Conservation (phyloP, 2,888 invertebrate genomes). For the Chirona hameri region DNA sequence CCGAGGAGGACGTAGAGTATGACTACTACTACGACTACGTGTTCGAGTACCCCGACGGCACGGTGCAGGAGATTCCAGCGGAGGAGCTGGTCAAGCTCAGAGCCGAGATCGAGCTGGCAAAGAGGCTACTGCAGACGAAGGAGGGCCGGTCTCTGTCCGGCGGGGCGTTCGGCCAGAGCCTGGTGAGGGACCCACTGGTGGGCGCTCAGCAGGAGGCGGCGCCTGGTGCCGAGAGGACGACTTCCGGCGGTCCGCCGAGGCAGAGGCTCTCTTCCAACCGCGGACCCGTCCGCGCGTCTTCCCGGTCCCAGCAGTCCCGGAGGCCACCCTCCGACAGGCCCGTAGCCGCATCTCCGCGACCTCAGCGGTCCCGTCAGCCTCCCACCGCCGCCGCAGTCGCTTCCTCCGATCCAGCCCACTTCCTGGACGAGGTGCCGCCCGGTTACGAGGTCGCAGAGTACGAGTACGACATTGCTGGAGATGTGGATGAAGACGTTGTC, state of each 20-base stretch:
- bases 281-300: too few relatives aligned
- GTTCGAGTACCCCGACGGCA: slow-evolving; percentile 34
- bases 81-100: slow-evolving; percentile 68
- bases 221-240: too few relatives aligned
- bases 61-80: slow-evolving; percentile 47
- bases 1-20: slow-evolving; percentile 52
- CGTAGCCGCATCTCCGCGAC: too few relatives aligned
- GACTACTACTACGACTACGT: slow-evolving; percentile 48
- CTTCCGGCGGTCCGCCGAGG: too few relatives aligned
- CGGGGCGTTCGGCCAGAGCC: not conserved
- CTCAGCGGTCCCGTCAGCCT: too few relatives aligned
- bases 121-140: not conserved
- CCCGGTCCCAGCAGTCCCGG: too few relatives aligned
- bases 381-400: too few relatives aligned
- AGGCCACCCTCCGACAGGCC: too few relatives aligned
- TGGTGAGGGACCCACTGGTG: not conserved
- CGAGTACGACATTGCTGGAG: not conserved
- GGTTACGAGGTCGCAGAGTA: slow-evolving; percentile 5
- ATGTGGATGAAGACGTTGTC: not conserved
- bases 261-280: too few relatives aligned
- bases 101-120: slow-evolving; percentile 39
- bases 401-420: not conserved
- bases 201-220: too few relatives aligned
- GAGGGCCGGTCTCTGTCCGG: not conserved
- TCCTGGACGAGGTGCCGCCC: not conserved